These are phyloP conservation scores for Drosophila repleta DNA, from an alignment of 1,140 invertebrate genomes.

Conservation along the genomic window DNA sequence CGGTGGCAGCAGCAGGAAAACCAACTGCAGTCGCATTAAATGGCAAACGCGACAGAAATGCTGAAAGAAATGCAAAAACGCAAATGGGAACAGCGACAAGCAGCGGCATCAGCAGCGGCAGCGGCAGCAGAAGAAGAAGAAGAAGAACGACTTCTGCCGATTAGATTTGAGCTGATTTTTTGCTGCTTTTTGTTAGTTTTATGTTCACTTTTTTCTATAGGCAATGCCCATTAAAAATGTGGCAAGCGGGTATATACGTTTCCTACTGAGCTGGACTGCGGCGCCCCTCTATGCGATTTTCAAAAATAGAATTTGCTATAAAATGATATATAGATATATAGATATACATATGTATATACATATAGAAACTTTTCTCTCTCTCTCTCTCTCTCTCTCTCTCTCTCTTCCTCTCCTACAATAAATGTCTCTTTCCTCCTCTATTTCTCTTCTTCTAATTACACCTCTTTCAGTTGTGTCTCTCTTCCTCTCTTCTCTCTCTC, in stretches of 20 bases:
- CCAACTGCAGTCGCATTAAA: slow-evolving; percentile 53
- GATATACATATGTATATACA: no score
- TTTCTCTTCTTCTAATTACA: neutral
- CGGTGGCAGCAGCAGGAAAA: neutral
- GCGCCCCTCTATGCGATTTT: neutral
- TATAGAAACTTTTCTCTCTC: no score
- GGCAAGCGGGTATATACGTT: neutral
- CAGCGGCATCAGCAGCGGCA: neutral
- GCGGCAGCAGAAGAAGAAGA: neutral
- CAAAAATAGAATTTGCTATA: no score
- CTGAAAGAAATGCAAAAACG: slow-evolving; percentile 30
- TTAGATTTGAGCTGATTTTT: slow-evolving; percentile 36
- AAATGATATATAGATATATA: no score
- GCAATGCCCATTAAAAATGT: neutral
- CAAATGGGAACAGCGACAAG: slow-evolving; percentile 10
- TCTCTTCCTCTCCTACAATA: neutral
- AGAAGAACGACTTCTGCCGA: slow-evolving; percentile 38
- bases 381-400: no score
- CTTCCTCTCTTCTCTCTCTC: neutral
- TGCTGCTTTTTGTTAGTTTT: neutral
- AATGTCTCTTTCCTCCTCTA: neutral
- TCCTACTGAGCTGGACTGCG: no score
- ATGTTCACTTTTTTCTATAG: neutral
- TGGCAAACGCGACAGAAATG: slow-evolving; percentile 32
- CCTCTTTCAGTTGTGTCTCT: neutral